These are phyloP conservation scores for Adoxophyes honmai DNA, from an alignment of 1,140 invertebrate genomes.

Conservation along the genomic window DNA sequence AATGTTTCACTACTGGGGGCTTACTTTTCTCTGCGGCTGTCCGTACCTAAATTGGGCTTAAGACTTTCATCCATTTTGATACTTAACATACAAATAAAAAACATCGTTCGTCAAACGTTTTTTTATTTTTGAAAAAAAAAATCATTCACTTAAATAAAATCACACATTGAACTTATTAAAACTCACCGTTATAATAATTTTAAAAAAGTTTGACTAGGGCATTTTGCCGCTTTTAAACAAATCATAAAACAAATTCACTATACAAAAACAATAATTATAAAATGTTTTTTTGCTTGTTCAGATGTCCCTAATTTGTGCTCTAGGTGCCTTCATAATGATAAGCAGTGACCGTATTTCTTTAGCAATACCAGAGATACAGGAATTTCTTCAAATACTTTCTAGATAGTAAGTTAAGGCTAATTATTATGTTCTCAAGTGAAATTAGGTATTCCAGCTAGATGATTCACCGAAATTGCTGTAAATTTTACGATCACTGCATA, in stretches of 20 bases:
- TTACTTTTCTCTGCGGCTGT: too few species aligned
- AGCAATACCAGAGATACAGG: too few species aligned
- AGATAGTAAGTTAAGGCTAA: too few species aligned
- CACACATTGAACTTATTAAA: conserved; percentile 40
- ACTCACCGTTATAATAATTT: conserved; percentile 24
- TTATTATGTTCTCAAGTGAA: too few species aligned
- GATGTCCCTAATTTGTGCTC: conserved; percentile 8
- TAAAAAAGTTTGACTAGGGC: conserved; percentile 49
- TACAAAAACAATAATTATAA: conserved; percentile 12
- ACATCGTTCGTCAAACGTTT: conserved; percentile 28
- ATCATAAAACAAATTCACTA: conserved; percentile 16
- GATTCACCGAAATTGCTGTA: too few species aligned
- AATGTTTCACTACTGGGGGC: too few species aligned
- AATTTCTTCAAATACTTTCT: too few species aligned
- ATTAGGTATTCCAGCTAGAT: too few species aligned
- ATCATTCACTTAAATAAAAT: conserved; percentile 59
- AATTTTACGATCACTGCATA: too few species aligned
- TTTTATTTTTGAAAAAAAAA: conserved; percentile 47
- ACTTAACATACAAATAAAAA: conserved; percentile 11
- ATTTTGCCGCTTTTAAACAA: conserved; percentile 27
- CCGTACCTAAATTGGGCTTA: too few species aligned
- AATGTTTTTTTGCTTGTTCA: conserved; percentile 1
- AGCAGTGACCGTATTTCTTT: neutral
- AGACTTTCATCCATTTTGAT: neutral
- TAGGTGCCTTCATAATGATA: conserved; percentile 8